Percentiles rank a stretch among this genome's conserved stretches.
Conservation (phyloP, 1,140 invertebrate genomes). For the Drosophila ercepeae region DNA sequence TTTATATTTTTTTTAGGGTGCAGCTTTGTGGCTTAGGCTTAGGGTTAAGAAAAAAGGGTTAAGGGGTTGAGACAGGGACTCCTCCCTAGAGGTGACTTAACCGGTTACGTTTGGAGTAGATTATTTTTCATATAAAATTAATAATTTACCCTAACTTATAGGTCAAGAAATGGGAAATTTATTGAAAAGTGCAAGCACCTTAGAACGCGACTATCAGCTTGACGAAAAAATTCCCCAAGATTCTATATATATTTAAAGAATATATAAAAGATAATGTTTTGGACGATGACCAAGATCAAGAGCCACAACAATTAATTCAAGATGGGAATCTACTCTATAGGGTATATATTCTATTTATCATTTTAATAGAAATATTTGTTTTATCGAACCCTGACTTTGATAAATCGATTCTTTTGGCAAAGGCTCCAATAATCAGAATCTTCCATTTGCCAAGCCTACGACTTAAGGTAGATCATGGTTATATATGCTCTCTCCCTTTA, state of each 20-base stretch:
- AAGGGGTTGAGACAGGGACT: too few relatives aligned
- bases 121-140: too few relatives aligned
- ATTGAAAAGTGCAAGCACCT: not conserved
- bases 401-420: not conserved
- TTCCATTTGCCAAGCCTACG: not conserved
- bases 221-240: not conserved
- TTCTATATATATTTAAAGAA: not conserved
- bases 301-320: constrained; percentile 21
- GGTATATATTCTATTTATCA: too few relatives aligned
- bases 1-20: too few relatives aligned
- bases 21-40: too few relatives aligned
- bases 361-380: too few relatives aligned
- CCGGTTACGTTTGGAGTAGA: not conserved
- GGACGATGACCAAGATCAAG: constrained; percentile 23
- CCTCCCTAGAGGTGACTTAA: not conserved
- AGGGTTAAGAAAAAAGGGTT: not conserved
- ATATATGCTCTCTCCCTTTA: not conserved
- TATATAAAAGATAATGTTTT: not conserved
- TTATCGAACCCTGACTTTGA: constrained; percentile 1
- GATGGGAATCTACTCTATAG: not conserved
- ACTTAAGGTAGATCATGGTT: constrained; percentile 38
- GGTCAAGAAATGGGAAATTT: not conserved
- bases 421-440: too few relatives aligned
- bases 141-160: not conserved
- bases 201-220: not conserved